These are phyloP conservation scores for Troglohyphantes excavatus DNA, from an alignment of 2,888 invertebrate genomes.

Conservation along the genomic window DNA sequence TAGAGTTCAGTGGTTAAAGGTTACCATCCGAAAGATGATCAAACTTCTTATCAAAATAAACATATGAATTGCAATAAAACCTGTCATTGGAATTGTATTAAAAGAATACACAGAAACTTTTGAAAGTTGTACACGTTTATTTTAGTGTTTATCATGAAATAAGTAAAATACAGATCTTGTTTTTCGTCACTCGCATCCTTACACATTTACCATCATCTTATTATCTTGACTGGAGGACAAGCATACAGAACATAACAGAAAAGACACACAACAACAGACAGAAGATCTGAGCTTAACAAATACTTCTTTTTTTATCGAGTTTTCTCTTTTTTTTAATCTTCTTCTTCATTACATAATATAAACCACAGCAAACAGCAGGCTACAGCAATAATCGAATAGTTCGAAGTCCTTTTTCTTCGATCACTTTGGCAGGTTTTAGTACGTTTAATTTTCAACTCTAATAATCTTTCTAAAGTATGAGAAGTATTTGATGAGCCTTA, in stretches of 20 bases:
- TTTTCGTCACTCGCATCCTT: constrained; percentile 45
- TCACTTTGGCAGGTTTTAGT: not conserved
- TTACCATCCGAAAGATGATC: too few species aligned
- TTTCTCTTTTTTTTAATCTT: not conserved
- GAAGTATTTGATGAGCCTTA: constrained; percentile 74
- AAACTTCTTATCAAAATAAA: too few species aligned
- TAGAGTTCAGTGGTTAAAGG: too few species aligned
- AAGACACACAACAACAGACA: constrained; percentile 36
- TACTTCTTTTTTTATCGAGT: constrained; percentile 51
- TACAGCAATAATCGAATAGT: constrained; percentile 12
- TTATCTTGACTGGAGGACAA: not conserved
- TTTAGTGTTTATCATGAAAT: constrained; percentile 60
- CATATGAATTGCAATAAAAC: too few species aligned
- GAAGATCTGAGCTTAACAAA: constrained; percentile 64
- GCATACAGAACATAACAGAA: not conserved
- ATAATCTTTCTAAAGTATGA: constrained; percentile 35
- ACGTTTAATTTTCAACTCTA: not conserved
- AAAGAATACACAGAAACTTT: not conserved
- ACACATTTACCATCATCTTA: constrained; percentile 21
- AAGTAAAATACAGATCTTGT: constrained; percentile 77
- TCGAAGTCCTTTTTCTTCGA: constrained; percentile 63
- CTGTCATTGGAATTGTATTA: too few species aligned
- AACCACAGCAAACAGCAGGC: constrained; percentile 55
- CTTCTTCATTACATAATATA: not conserved
- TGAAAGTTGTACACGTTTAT: constrained; percentile 72